A percentile compares a stretch with the other conserved stretches of the same genome.
These are phyloP conservation scores for Epizoanthus rinbou DNA, from an alignment of 92 coral and sea anemone species.

Conservation along the genomic window DNA sequence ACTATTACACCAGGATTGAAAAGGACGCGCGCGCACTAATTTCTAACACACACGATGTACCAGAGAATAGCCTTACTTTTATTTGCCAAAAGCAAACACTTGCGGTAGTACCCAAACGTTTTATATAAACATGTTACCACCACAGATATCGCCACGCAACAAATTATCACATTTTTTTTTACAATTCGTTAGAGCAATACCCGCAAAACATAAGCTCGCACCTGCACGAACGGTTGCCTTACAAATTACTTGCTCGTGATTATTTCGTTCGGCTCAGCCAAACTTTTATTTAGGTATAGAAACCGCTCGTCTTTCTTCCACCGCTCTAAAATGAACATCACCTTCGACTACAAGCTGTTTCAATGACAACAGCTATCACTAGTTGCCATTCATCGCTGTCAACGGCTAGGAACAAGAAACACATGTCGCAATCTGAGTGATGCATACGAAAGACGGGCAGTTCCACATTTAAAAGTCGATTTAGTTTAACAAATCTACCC, in stretches of 20 bases:
- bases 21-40: no score
- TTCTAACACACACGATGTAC: background rate
- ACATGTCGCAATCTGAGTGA: background rate
- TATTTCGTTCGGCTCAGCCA: slow-evolving; percentile 36
- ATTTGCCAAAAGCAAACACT: slow-evolving; percentile 25
- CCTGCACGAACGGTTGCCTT: slow-evolving; percentile 37
- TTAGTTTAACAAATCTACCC: background rate
- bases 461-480: background rate
- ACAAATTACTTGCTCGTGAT: slow-evolving; percentile 28
- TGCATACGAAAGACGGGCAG: background rate
- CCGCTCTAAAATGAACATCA: background rate
- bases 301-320: background rate
- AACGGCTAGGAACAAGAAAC: background rate
- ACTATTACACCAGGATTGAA: no score
- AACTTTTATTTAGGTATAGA: background rate
- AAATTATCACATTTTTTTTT: background rate
- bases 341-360: background rate
- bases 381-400: no score
- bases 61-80: slow-evolving; percentile 30
- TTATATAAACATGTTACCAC: background rate
- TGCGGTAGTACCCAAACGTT: background rate
- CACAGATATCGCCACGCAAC: background rate
- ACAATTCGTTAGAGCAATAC: slow-evolving; percentile 8
- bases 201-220: slow-evolving; percentile 31
- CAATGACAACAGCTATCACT: slow-evolving; percentile 6